Conservation (phyloP, 2,113 vertebrate genomes). For the Equus przewalskii region DNA sequence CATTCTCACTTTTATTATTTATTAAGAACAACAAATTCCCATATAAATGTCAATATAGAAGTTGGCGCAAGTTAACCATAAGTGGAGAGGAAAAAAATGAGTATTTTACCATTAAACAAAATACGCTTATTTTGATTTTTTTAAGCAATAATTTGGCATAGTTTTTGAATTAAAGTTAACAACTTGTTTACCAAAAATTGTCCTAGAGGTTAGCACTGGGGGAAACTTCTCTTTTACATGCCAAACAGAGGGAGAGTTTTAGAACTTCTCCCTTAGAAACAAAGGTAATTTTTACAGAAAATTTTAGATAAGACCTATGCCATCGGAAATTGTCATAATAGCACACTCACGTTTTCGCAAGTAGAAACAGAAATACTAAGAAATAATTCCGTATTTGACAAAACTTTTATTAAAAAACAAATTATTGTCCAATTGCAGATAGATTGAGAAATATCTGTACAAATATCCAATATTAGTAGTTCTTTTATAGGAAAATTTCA, state of each 20-base stretch:
- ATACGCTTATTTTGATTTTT: neutral
- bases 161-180: conserved; percentile 38
- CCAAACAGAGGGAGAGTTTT: neutral
- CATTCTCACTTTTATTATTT: neutral
- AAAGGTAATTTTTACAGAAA: neutral
- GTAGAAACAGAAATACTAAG: neutral
- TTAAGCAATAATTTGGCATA: conserved; percentile 10
- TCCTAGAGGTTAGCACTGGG: neutral
- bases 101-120: conserved; percentile 33
- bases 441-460: neutral
- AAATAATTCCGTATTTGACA: neutral
- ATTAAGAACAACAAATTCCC: neutral
- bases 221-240: neutral
- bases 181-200: neutral
- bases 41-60: neutral
- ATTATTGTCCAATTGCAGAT: neutral
- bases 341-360: neutral
- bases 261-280: neutral
- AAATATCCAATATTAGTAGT: neutral
- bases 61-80: neutral
- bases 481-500: neutral
- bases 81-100: neutral
- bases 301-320: neutral
- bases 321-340: neutral
- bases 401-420: neutral